A percentile compares a stretch with the other conserved stretches of the same genome.
phyloP scores from a whole-genome alignment of 1,140 invertebrate species.

The Orius insidiosus region DNA sequence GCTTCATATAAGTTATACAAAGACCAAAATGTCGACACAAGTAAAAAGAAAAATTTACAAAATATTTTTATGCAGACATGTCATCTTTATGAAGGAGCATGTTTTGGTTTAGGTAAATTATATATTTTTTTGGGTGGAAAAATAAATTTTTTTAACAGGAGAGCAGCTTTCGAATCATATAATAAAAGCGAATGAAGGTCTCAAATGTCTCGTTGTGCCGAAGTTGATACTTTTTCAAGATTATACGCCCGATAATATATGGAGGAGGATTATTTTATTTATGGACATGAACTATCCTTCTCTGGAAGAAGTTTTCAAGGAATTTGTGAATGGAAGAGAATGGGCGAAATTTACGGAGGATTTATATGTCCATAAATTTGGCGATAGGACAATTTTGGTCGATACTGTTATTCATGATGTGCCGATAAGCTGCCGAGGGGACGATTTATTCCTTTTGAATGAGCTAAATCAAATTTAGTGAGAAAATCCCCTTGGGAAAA shows the following conservation, averaged over 20 bases:
- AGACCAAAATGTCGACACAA: not conserved
- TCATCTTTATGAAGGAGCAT: conserved; percentile 8
- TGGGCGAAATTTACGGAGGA: conserved; percentile 4
- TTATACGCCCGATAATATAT: conserved; percentile 9
- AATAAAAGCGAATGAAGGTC: conserved; percentile 4
- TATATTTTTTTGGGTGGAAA: no score
- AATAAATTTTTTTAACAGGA: no score
- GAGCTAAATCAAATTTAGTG: not conserved
- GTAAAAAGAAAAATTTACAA: not conserved
- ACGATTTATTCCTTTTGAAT: not conserved
- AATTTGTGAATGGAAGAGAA: conserved; percentile 7
- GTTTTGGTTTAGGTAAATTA: conserved; percentile 12
- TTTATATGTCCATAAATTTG: not conserved
- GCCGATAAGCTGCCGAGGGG: not conserved
- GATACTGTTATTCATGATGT: conserved; percentile 1
- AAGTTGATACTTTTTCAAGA: conserved; percentile 11
- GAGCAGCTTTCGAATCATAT: conserved; percentile 10
- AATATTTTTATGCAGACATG: conserved; percentile 12
- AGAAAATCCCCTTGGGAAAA: no score
- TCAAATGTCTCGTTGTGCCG: conserved; percentile 10
- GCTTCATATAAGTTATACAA: not conserved
- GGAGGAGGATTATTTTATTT: conserved; percentile 13
- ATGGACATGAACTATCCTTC: conserved; percentile 8
- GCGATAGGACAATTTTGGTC: not conserved
- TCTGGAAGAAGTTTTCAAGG: conserved; percentile 8